A percentile compares a stretch with the other conserved stretches of the same genome.
These are phyloP conservation scores for Phoxinus dragarum DNA, from an alignment of 2,797 vertebrate species.

Conservation along the genomic window DNA sequence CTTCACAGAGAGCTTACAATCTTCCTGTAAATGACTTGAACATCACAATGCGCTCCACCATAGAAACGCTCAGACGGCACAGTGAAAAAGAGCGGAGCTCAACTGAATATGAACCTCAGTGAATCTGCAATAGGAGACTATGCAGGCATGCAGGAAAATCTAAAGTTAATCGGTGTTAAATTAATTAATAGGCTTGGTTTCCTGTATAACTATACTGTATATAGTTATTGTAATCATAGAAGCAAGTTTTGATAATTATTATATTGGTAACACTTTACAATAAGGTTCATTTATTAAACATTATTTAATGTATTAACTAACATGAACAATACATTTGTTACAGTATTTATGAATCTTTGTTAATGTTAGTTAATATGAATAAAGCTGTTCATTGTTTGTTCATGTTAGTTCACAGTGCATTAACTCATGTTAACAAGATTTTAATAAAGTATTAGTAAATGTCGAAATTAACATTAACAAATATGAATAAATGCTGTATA, in stretches of 20 bases:
- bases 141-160: constrained; percentile 35
- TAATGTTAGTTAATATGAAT: no score
- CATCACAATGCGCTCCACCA: constrained; percentile 1
- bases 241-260: not conserved
- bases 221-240: not conserved
- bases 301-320: no score
- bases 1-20: constrained; percentile 12
- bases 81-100: constrained; percentile 58
- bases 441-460: no score
- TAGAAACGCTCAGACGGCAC: constrained; percentile 35
- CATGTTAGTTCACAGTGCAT: no score
- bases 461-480: no score
- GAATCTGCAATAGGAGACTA: constrained; percentile 36
- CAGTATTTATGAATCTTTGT: no score
- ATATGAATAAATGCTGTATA: no score
- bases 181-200: constrained; percentile 6
- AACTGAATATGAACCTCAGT: constrained; percentile 58
- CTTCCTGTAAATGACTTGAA: not conserved
- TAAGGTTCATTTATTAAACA: no score
- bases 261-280: no score
- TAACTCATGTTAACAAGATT: no score
- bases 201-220: not conserved
- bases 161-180: constrained; percentile 26
- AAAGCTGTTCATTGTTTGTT: no score
- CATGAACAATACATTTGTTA: no score